A percentile compares a stretch with the other conserved stretches of the same genome.
Conservation (phyloP, 92 coral and sea anemone species). For the Phenganax subtilis region DNA sequence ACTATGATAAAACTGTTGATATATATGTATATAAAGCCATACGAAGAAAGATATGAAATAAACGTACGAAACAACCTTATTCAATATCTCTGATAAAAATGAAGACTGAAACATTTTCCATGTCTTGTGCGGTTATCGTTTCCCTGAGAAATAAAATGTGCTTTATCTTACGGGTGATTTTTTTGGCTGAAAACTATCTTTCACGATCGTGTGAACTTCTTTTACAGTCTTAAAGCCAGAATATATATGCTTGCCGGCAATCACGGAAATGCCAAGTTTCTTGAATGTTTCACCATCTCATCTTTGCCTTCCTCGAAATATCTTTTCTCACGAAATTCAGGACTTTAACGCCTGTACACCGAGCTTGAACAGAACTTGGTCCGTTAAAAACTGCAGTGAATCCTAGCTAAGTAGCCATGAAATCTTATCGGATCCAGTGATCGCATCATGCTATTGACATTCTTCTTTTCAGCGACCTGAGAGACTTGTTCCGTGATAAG, state of each 20-base stretch:
- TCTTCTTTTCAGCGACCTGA: conserved; percentile 26
- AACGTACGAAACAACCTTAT: background rate
- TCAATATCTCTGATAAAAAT: background rate
- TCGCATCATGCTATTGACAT: conserved; percentile 17
- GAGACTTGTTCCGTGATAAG: conserved; percentile 25
- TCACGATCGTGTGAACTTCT: no score
- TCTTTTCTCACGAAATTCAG: no score
- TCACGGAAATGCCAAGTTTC: no score
- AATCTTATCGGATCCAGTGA: background rate
- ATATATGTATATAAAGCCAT: conserved; percentile 63
- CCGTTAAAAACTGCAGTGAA: no score
- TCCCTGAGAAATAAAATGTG: background rate
- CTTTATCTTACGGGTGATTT: no score
- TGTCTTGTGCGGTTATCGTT: background rate
- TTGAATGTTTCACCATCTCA: no score
- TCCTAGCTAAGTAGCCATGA: background rate
- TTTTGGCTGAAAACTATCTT: no score
- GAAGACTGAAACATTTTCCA: background rate
- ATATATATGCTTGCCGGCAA: no score
- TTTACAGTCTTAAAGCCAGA: no score
- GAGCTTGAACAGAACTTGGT: no score
- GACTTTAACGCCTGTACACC: no score
- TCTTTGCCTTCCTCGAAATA: no score
- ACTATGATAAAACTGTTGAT: conserved; percentile 61
- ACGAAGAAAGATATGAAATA: conserved; percentile 25